Evolutionary conservation across 1,140 invertebrate genomes (phyloP).

Genomic region (Hydropsyche tenuis): DNA sequence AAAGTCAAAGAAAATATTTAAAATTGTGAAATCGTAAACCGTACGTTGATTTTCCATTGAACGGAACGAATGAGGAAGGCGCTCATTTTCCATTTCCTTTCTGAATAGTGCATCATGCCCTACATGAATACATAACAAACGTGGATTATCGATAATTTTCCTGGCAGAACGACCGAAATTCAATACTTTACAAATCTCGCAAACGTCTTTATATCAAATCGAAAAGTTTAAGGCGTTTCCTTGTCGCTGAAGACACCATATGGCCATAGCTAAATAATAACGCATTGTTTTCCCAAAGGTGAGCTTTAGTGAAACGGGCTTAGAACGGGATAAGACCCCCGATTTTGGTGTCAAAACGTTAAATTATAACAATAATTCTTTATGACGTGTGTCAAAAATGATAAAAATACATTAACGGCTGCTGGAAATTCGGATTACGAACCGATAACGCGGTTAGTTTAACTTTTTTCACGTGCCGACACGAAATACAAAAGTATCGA

Average conservation of each 20-base stretch:
- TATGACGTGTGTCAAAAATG: too few species aligned
- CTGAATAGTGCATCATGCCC: not conserved
- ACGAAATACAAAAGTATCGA: too few species aligned
- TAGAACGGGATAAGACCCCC: not conserved
- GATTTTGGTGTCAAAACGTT: not conserved
- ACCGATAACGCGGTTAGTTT: too few species aligned
- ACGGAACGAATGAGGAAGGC: not conserved
- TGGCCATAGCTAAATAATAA: slow-evolving; percentile 4
- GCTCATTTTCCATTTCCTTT: slow-evolving; percentile 28
- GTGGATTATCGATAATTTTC: not conserved
- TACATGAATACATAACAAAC: not conserved
- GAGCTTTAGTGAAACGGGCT: slow-evolving; percentile 2
- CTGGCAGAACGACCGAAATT: not conserved
- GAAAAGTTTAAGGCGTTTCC: not conserved
- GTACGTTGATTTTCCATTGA: slow-evolving; percentile 19
- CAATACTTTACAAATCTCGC: not conserved
- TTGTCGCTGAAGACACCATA: not conserved
- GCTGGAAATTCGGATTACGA: too few species aligned
- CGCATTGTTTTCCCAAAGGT: slow-evolving; percentile 15
- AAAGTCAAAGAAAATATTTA: not conserved
- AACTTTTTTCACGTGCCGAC: too few species aligned
- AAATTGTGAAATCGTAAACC: not conserved
- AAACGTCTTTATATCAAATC: not conserved
- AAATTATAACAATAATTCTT: not conserved
- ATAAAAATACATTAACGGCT: too few species aligned